phyloP scores from a whole-genome alignment of 1,140 invertebrate genomes.

The Conopomorpha cramerella region DNA sequence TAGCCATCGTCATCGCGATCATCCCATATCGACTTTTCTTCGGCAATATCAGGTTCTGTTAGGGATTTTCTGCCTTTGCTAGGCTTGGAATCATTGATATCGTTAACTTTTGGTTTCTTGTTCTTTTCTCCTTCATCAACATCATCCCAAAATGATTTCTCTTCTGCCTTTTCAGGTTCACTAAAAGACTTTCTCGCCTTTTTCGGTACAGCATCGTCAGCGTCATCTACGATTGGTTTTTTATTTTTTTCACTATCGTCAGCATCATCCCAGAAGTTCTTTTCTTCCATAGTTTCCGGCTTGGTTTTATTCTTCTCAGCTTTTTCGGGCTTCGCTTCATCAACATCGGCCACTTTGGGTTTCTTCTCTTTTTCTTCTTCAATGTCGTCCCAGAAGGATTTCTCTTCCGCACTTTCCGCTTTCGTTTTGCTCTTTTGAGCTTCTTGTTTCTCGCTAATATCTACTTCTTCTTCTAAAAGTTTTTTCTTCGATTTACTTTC shows the following conservation, averaged over 20 bases:
- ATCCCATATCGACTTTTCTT: slow-evolving; percentile 37
- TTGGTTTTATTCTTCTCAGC: slow-evolving; percentile 24
- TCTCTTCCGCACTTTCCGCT: slow-evolving; percentile 30
- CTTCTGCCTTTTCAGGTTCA: slow-evolving; percentile 33
- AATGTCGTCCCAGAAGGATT: slow-evolving; percentile 18
- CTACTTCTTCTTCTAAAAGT: slow-evolving; percentile 16
- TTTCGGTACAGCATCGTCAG: slow-evolving; percentile 9
- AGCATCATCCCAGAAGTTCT: slow-evolving; percentile 40
- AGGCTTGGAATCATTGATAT: slow-evolving; percentile 8
- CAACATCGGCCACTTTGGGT: slow-evolving; percentile 15
- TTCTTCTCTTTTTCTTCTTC: slow-evolving; percentile 12
- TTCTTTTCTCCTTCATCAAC: slow-evolving; percentile 13
- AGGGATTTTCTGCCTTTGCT: slow-evolving; percentile 13
- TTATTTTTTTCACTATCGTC: slow-evolving; percentile 20
- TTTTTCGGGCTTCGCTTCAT: slow-evolving; percentile 10
- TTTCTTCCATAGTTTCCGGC: slow-evolving; percentile 26
- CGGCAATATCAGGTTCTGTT: slow-evolving; percentile 22
- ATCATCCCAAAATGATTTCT: slow-evolving; percentile 20
- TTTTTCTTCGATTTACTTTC: slow-evolving; percentile 20
- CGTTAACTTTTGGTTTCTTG: slow-evolving; percentile 16
- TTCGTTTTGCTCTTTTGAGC: slow-evolving; percentile 31
- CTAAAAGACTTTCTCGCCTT: slow-evolving; percentile 23
- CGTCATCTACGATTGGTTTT: slow-evolving; percentile 18
- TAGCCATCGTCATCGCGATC: slow-evolving; percentile 37
- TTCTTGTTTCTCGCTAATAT: slow-evolving; percentile 16